Evolutionary conservation across 2,797 vertebrate species (phyloP), one percentile per base, ranked within the genome.

Genomic region (Coreius guichenoti): DNA sequence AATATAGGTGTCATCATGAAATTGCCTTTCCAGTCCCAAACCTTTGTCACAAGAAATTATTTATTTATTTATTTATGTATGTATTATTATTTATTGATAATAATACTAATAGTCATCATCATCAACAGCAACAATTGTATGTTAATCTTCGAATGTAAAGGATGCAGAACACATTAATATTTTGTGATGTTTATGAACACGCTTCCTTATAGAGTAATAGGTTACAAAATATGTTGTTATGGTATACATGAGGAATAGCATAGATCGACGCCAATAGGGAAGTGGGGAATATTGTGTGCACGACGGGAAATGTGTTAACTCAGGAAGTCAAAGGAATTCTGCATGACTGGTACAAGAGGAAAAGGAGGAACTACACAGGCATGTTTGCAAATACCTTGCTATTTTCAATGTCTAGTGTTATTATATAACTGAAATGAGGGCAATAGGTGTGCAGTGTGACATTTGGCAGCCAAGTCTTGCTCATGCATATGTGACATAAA

Each of bases 331-430:
- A 58, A 45, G 72, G 56, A 67, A 81, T 85, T 86, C 68, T 80
- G 63, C 68, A 23, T 26, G 19, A 83, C 51, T 63, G 74, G 3
- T 7, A 43, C 21, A 54, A 69, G 74, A 69, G 49, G 12, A 51
- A 26, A 23, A 43, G 8, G 43, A 51, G 26, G n/a, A 86, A 69
- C 80, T 87, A 43, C 47, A 49, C 19, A 84, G 79, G 73, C 80
- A 49, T 85, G 69, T n/a, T 86, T 39, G 54, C 69, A 79, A 82
- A 87, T 76, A 87, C 23, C 73, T 8, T 72, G 54, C 45, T 39
- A 69, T 87, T 80, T 89, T 63, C 13, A 63, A 58, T 68, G 78
- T 87, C 43, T 89, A 61, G 33, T 65, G 74, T 39, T 47, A 49
- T 58, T 45, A 69, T 54, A 68, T 47, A 80, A 85, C 77, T 77